A percentile compares a stretch with the other conserved stretches of the same genome.
Evolutionary conservation across 2,888 invertebrate genomes (phyloP).

Genomic region (Trichogramma dendrolimi): DNA sequence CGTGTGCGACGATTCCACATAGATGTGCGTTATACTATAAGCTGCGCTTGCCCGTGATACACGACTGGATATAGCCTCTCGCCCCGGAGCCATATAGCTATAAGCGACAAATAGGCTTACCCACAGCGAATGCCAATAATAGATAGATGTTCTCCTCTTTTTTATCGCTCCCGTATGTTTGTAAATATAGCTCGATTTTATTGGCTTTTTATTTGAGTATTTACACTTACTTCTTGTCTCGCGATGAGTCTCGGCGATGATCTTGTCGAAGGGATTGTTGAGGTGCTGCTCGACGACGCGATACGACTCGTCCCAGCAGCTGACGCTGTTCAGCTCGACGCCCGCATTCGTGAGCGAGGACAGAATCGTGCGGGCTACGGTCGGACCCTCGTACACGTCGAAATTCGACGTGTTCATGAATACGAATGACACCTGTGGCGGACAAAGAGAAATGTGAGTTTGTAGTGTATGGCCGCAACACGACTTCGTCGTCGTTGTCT

Average conservation of each 20-base stretch:
- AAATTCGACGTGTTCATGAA: conserved; percentile 75
- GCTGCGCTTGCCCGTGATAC: no score
- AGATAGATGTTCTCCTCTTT: no score
- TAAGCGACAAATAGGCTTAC: no score
- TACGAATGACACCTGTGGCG: conserved; percentile 70
- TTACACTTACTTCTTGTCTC: conserved; percentile 80
- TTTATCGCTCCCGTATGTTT: no score
- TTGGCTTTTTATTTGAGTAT: neutral
- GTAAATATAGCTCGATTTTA: neutral
- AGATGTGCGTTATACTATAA: no score
- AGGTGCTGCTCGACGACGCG: conserved; percentile 69
- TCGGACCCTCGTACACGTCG: conserved; percentile 62
- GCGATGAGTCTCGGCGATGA: conserved; percentile 76
- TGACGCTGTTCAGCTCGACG: conserved; percentile 64
- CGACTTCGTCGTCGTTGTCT: neutral
- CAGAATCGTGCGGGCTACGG: conserved; percentile 72
- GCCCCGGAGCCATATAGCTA: no score
- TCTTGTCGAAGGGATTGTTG: conserved; percentile 78
- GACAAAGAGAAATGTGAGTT: neutral
- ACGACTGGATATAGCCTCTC: no score
- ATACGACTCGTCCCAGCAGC: conserved; percentile 68
- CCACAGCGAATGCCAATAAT: no score
- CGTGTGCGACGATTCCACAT: no score
- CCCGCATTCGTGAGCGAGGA: conserved; percentile 68
- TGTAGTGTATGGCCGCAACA: neutral